Evolutionary conservation across 2,888 invertebrate genomes (phyloP), one percentile per base, ranked within the genome.

Genomic region (Microchrysa polita): DNA sequence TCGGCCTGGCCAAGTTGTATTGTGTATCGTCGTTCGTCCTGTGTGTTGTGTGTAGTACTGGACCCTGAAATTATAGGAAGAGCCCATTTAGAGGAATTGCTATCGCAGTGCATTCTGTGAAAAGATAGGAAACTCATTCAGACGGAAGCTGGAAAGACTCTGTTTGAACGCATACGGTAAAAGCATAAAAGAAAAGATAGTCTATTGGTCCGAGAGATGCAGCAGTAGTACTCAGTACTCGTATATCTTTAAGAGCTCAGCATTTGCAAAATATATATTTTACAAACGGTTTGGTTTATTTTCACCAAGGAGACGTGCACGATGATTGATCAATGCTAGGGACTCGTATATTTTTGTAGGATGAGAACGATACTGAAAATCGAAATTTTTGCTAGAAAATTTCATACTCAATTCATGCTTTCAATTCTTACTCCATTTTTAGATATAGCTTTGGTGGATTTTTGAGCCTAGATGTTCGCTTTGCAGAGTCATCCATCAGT

Each of bases 51-150:
- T 52, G 42, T 48, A 42, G 42, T 42, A 7, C 16, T 48, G 34
- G 69, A 34, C 2, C 34, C 57, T 18, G 55, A 40, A 40, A 69
- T 57, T 69, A 69, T n/a, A 69, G 69, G 69, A 69, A 69, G 40
- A 57, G 57, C 55, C 69, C 55, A 57, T 69, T 69, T 69, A 69
- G 18, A 40, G 57, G 69, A 69, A 57, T 69, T 69, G 57, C 55
- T 57, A 57, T n/a, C 42, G 55, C 57, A 69, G 40, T 40, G 55
- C 48, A 65, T 65, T 69, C 40, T 20, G 40, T 57, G 42, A 55
- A 69, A 69, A 42, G 55, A 69, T 34, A 57, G 53, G 53, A 67
- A 53, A 53, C 53, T 27, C 44, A 69, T 57, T 69, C 40, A 69
- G 27, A 23, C 59, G n/a, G 27, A 40, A 18, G 23, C 1, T 20